Evolutionary conservation across 2,888 invertebrate genomes (phyloP).

Genomic region (Torymus auratus): DNA sequence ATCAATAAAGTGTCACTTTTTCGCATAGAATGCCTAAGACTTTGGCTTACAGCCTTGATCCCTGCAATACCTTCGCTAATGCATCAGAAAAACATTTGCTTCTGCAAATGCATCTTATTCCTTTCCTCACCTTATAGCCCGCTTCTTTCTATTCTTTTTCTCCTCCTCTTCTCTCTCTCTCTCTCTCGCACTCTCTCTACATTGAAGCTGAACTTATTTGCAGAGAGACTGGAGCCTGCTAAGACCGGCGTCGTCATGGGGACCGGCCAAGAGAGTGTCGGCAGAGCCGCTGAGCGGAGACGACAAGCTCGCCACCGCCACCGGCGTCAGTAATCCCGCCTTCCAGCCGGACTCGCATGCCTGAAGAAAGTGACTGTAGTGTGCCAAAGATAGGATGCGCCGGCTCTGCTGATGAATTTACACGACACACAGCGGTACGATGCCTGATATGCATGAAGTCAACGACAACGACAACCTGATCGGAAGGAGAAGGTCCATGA

Average conservation of each 20-base stretch:
- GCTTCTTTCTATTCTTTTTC: too few species aligned
- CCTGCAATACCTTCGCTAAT: too few species aligned
- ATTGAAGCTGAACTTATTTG: slow-evolving; percentile 38
- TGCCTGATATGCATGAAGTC: too few species aligned
- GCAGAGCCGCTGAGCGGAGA: not conserved
- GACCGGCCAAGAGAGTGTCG: slow-evolving; percentile 61
- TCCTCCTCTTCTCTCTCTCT: not conserved
- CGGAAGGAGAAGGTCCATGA: slow-evolving; percentile 6
- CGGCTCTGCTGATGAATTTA: too few species aligned
- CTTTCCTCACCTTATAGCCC: not conserved
- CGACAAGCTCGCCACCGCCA: slow-evolving; percentile 17
- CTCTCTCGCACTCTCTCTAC: not conserved
- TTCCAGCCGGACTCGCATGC: slow-evolving; percentile 39
- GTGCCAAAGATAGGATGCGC: not conserved
- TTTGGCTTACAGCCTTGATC: too few species aligned
- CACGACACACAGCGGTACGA: too few species aligned
- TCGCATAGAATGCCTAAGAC: too few species aligned
- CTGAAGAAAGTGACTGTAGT: slow-evolving; percentile 11
- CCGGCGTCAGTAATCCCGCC: slow-evolving; percentile 41
- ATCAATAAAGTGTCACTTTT: too few species aligned
- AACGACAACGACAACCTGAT: not conserved
- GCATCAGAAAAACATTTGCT: too few species aligned
- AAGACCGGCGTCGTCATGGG: slow-evolving; percentile 65
- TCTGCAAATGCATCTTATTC: too few species aligned
- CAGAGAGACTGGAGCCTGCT: slow-evolving; percentile 67